Base-by-base conservation (phyloP, 2,888 invertebrate species). In the Cynaeus angustus region DNA sequence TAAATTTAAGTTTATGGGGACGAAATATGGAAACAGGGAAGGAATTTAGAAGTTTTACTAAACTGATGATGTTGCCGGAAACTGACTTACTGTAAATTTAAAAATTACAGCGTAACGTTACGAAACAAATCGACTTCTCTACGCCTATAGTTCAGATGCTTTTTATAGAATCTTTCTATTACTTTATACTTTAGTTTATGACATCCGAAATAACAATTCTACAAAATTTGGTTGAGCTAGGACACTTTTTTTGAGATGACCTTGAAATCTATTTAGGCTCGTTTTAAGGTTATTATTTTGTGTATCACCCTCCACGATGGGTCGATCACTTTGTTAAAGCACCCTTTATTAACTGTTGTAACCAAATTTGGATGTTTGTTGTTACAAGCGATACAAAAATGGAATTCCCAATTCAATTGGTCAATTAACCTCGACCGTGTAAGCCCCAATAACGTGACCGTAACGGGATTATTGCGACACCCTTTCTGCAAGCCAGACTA, bases 361-460 rank as follows among this genome's bases (percentile, higher is more conserved):
- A 1, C 2, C 2, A 21, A 21, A 21, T 3, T 21, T 1, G 2
- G 21, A 21, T 3, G 21, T 21, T 21, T 3, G 21, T 21, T 21
- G 21, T 1, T 3, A 21, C 21, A 4, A 4, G 21, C 21, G 21
- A 21, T 21, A 21, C 2, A 21, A 21, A 21, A 21, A 21, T 21
- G 21, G 1, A 21, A 21, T 4, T 21, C 21, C 21, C 21, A 21
- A 21, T 21, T 21, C 4, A 21, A 21, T 21, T 21, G 21, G 21
- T 21, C 21, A 21, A 21, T 21, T 21, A 21, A 21, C 21, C 21
- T 21, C 21, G 21, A 21, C 21, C 21, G 21, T 21, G 21, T 21
- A 14, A 12, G n/a, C 45, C 45, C 13, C 10, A 52, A 33, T 52
- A 52, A 52, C 12, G 52, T 52, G 28, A 7, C 46, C 52, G 28